These are phyloP conservation scores for Pseudonaja textilis DNA, from an alignment of 2,113 vertebrate genomes.

Conservation along the genomic window DNA sequence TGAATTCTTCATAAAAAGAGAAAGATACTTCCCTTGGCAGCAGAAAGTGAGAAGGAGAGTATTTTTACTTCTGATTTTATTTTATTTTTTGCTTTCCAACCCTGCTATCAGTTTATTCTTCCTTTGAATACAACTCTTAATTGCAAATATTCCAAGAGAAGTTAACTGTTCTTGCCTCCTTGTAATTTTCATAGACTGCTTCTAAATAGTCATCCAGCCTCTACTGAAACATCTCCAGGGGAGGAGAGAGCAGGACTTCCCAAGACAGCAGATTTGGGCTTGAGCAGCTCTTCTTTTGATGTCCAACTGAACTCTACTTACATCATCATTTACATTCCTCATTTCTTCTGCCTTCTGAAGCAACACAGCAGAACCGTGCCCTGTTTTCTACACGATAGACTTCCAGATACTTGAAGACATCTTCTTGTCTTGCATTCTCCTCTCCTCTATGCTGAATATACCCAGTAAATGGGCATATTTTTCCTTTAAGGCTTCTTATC, in stretches of 20 bases:
- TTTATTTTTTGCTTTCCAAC: background rate
- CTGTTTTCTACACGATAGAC: background rate
- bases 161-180: background rate
- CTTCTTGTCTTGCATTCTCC: background rate
- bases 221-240: background rate
- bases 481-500: background rate
- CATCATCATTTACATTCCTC: background rate
- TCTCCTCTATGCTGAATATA: background rate
- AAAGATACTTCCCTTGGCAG: background rate
- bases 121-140: background rate
- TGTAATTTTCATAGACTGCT: background rate
- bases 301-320: background rate
- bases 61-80: background rate
- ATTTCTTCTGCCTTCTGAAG: background rate
- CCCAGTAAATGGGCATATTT: background rate
- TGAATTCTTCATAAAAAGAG: background rate
- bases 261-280: background rate
- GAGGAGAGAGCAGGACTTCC: background rate
- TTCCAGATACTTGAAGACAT: background rate
- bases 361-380: background rate
- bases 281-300: background rate
- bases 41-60: background rate
- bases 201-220: background rate
- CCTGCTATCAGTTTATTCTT: background rate
- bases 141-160: background rate